phyloP scores from a whole-genome alignment of 2,888 invertebrate species.

The Yponomeuta evonymella region DNA sequence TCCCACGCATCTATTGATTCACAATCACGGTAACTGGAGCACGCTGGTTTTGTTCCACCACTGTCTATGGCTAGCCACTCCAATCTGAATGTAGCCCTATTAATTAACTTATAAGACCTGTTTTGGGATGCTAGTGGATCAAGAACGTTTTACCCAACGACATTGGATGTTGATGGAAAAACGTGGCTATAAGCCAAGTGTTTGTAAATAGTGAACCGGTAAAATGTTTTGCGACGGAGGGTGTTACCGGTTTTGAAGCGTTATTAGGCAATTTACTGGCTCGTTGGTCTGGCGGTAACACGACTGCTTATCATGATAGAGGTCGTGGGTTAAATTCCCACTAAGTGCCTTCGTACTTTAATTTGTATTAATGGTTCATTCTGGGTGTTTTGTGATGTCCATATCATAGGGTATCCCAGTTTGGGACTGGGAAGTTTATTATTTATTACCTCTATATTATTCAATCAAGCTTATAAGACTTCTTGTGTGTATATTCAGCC shows the following conservation, averaged over 20 bases:
- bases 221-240: not conserved
- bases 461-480: no score
- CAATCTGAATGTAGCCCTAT: not conserved
- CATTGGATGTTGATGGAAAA: conserved; percentile 7
- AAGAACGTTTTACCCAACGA: no score
- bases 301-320: no score
- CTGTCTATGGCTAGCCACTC: not conserved
- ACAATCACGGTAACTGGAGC: conserved; percentile 24
- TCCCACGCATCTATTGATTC: conserved; percentile 33
- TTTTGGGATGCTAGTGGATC: not conserved
- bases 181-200: not conserved
- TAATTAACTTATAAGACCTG: not conserved
- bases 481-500: no score
- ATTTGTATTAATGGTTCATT: no score
- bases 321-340: no score
- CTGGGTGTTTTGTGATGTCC: no score
- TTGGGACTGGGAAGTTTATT: no score
- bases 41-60: conserved; percentile 26
- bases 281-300: no score
- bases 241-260: not conserved
- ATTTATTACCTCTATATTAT: no score
- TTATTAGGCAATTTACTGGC: not conserved
- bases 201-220: conserved; percentile 12
- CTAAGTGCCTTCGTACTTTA: no score
- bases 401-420: no score